A percentile compares a stretch with the other conserved stretches of the same genome.
Conservation (phyloP, 2,113 vertebrate genomes). For the Macheiramphus alcinus region DNA sequence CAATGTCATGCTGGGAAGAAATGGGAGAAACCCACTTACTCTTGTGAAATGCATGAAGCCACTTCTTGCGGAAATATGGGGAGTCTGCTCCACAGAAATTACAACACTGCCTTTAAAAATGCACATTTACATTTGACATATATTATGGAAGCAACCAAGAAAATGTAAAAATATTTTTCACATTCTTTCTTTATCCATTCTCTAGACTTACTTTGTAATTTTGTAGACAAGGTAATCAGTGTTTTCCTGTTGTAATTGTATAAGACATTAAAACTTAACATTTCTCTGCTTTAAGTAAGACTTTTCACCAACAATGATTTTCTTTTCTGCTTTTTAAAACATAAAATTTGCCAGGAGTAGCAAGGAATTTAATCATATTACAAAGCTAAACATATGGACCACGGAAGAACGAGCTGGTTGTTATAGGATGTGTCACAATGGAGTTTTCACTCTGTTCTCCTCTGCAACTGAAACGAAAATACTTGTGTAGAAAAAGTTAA, state of each 20-base stretch:
- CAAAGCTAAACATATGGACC: background rate
- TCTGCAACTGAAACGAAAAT: constrained; percentile 1
- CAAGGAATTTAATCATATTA: background rate
- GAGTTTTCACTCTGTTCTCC: background rate
- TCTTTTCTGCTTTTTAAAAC: constrained; percentile 10
- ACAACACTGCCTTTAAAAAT: background rate
- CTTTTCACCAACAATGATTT: background rate
- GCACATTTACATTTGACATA: background rate
- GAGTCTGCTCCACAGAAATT: background rate
- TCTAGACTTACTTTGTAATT: background rate
- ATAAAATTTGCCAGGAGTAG: background rate
- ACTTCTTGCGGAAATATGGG: constrained; percentile 7
- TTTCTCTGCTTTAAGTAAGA: constrained; percentile 12
- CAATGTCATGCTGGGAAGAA: constrained; percentile 18
- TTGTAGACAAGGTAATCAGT: background rate
- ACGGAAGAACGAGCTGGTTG: background rate
- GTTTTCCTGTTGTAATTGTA: constrained; percentile 7
- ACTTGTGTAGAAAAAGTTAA: background rate
- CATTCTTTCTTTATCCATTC: background rate
- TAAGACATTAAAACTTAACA: background rate
- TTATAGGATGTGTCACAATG: background rate
- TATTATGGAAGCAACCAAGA: background rate
- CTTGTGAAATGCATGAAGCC: background rate
- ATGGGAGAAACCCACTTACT: background rate
- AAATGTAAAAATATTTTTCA: background rate